Base-by-base conservation (phyloP, 2,113 vertebrate genomes). In the Athene cunicularia region DNA sequence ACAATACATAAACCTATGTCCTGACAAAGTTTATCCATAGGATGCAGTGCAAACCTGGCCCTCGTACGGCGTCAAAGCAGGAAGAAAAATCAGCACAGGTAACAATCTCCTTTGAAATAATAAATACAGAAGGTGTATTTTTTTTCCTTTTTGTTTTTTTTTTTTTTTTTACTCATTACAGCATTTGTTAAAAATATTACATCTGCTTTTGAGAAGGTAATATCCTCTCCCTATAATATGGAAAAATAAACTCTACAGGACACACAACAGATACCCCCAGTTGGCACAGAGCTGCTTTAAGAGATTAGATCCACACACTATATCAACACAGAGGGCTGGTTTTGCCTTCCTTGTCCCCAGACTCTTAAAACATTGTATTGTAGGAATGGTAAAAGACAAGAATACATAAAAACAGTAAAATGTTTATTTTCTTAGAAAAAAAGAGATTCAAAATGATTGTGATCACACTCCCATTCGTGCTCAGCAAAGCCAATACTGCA, bases 401-500 rank as follows among this genome's bases (percentile, higher is more conserved):
- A 97, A 97, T 98, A 98, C 98, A 98, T 98, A 98, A 98, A 98
- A 98, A 98, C 98, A 98, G 98, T 98, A 98, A 98, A 98, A 98
- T 98, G 98, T 98, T 98, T 98, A 98, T 98, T 98, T 98, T 95
- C 97, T 98, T 98, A 98, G 97, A 98, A 98, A 98, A 98, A 98
- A 97, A 98, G 97, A 97, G 97, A 98, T 97, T 97, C 96, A 92
- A 97, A 98, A 97, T 97, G 98, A 98, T 98, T 98, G 98, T 85
- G 97, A 97, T 98, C 98, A 98, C 97, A 98, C 97, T 98, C 97
- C 94, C 97, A 91, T 97, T 92, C 97, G 97, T 95, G 50, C 95
- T 96, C 95, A 98, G 98, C 98, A 96, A 98, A 98, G 97, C 98
- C 96, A 96, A 95, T 81, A 97, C 91, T 95, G 97, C 96, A 97